Evolutionary conservation across 1,140 invertebrate genomes (phyloP), one percentile per base, ranked within the genome.

Genomic region (Lasioglossum albipes): DNA sequence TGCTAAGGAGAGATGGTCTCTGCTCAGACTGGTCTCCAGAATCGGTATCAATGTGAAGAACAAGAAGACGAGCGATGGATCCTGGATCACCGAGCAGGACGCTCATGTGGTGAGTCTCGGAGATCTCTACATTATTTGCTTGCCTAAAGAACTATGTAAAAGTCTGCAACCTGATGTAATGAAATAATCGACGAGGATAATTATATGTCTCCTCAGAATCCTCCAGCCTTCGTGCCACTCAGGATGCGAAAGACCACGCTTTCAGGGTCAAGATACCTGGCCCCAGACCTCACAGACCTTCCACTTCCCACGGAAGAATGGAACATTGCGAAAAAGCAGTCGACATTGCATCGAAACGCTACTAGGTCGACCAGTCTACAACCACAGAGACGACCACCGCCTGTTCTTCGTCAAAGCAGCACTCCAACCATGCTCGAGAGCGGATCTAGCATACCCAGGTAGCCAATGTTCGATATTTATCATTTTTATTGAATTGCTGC

Each of bases 231-330:
- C 70, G 89, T 92, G 7, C 91, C 90, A 27, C 90, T 93, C n/a
- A 88, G 90, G 68, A 82, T 86, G 84, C 83, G 90, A 41, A 91
- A 91, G 81, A 90, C 93, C 16, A 94, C 92, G 18, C 90, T 94
- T 41, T 94, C 93, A 41, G 94, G 94, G 0, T 95, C 94, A 0
- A 92, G 94, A 31, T 95, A 95, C 84, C 92, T 95, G 61, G 94
- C 94, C 27, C 95, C 95, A 79, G 95, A 95, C 84, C 92, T 95
- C 27, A 94, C 94, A 67, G 95, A 95, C 79, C 92, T 95, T 41
- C 94, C 94, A 16, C 88, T 95, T 20, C 94, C 95, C 4, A 94
- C 94, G 12, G 95, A 96, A 75, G 95, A 95, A 83, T 95, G 94
- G 82, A 93, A 93, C 57, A 89, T 84, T 13, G 88, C 85, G 86